Evolutionary conservation across 2,113 vertebrate species (phyloP), one percentile per base, ranked within the genome.

Genomic region (Brachyhypopomus occidentalis): DNA sequence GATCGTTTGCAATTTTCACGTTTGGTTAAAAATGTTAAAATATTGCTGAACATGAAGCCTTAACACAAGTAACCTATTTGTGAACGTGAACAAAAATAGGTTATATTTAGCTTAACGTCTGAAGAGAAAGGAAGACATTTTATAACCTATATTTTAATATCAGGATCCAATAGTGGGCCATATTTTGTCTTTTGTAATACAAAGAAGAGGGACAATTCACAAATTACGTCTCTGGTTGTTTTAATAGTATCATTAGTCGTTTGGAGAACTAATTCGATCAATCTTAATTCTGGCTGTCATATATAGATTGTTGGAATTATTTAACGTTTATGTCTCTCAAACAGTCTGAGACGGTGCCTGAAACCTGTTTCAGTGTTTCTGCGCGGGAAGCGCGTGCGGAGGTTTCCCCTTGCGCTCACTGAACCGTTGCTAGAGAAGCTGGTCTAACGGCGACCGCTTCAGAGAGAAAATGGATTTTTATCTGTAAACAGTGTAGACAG

Each of bases 381-480:
- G 63, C 63, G 63, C 63, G 63, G 63, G 63, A 34, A 66, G 63
- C 63, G 63, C 63, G 63, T 27, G 41, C 27, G 34, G 34, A 30
- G 30, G 14, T 30, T 64, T 20, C 63, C 63, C 6, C 11, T 17
- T 5, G 0, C 27, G 63, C 25, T 59, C 6, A 3, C 62, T 11
- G 60, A 16, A 12, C 16, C 60, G 25, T 22, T 6, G 36, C 6
- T 38, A 30, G 23, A 64, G 63, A 27, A 66, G 27, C 27, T 8
- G 41, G 41, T 1, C 41, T 48, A 48, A 48, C 41, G 41, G 41
- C 20, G 63, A 36, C 16, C 3, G 14, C 34, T 66, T 30, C 63
- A 6, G 22, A 22, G 59, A 20, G 34, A 63, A 63, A 63, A 12
- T 16, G 30, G 16, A 30, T 64, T 66, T 66, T 34, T 27, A n/a